Conservation (phyloP, 2,113 vertebrate species). For the Aythya baeri region DNA sequence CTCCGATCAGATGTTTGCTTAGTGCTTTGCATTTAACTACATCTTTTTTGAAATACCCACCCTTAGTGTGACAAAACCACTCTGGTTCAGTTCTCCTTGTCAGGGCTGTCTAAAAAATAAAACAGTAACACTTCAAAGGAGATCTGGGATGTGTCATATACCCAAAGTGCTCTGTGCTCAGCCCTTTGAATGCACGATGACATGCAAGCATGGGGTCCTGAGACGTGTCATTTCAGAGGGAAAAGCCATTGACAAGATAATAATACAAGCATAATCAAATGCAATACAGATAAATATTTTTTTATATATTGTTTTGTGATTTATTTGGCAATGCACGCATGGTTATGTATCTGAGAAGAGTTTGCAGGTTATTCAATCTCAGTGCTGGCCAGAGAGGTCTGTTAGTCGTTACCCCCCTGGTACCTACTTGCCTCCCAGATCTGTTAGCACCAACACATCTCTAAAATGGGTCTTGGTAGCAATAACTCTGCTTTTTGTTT, state of each 20-base stretch:
- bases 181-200: neutral
- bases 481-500: neutral
- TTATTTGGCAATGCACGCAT: neutral
- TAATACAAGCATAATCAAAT: neutral
- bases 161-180: neutral
- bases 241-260: neutral
- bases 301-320: too few species aligned
- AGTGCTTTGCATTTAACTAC: neutral
- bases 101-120: neutral
- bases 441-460: neutral
- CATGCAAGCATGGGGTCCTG: neutral
- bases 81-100: neutral
- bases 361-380: neutral
- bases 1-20: constrained; percentile 15
- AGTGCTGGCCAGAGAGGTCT: neutral
- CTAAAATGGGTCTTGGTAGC: neutral
- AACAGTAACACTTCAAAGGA: neutral
- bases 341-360: neutral
- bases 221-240: neutral
- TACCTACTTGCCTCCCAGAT: neutral
- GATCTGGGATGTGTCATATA: neutral
- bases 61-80: neutral
- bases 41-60: neutral
- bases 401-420: neutral
- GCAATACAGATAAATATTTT: neutral